These are phyloP conservation scores for Poecilobothrus nobilitatus DNA, from an alignment of 2,888 invertebrate species.

Conservation along the genomic window DNA sequence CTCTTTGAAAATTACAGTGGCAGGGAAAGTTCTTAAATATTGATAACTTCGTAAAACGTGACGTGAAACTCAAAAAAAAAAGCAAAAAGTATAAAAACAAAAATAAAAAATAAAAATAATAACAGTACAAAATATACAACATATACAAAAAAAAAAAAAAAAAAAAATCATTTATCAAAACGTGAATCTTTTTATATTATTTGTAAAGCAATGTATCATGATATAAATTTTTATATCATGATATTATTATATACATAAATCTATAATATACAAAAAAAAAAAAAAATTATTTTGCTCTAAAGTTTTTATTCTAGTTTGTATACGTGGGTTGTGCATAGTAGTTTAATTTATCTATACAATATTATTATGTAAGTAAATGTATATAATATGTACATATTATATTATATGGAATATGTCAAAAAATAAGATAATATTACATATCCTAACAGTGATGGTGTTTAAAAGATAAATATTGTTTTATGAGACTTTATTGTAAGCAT, in stretches of 20 bases:
- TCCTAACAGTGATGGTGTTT: not conserved
- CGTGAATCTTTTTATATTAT: not conserved
- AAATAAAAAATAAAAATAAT: not conserved
- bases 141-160: not conserved
- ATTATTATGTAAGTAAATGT: too few species aligned
- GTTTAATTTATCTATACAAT: too few species aligned
- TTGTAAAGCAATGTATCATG: not conserved
- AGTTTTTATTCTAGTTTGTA: too few species aligned
- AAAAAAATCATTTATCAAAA: not conserved
- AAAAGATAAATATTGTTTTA: not conserved
- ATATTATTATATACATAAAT: too few species aligned
- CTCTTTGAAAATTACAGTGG: not conserved
- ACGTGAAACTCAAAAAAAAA: not conserved
- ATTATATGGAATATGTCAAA: not conserved
- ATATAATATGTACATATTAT: too few species aligned
- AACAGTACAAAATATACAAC: too few species aligned
- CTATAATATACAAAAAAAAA: too few species aligned
- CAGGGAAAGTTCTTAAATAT: not conserved
- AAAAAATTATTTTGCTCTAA: too few species aligned
- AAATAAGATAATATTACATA: not conserved
- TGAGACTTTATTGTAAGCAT: not conserved
- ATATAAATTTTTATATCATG: too few species aligned
- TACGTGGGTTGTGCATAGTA: too few species aligned
- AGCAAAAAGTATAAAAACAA: not conserved
- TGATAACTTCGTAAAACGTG: constrained; percentile 2